Evolutionary conservation across 2,797 vertebrate species (phyloP), one percentile per base, ranked within the genome.

Genomic region (Hozukius guyotensis): DNA sequence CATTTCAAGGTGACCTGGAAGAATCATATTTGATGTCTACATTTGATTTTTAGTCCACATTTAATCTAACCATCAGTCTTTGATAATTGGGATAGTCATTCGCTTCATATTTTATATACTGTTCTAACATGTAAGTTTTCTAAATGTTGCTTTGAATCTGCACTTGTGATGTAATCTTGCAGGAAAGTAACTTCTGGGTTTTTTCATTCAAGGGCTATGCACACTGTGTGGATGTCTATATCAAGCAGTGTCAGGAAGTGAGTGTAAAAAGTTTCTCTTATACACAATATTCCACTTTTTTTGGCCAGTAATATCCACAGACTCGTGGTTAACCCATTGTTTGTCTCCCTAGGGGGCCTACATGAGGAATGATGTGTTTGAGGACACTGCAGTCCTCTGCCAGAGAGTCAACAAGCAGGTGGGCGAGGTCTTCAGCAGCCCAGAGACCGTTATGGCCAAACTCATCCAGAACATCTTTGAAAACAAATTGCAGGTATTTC

Each of bases 241-340:
- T 99, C 94, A 99, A 99, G 90, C 99, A 99, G 88, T 99, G 98
- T 94, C 99, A 99, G 93, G 99, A 99, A 95, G 99, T 99, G 95
- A 96, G 94, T 85, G 22, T 63, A 18, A 36, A 46, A 56, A 10
- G 7, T 42, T 80, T 29, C 8, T 52, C 24, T 66, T 53, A 22
- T 32, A 20, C 11, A 22, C 55, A 24, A 68, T 72, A 55, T 20
- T 53, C 16, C 2, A 53, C 4, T 42, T 64, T 9, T 71, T 16
- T 27, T 6, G 2, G 2, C 4, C 20, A 18, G n/a, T 68, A 14
- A 25, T 42, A 52, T 76, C 27, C 53, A 53, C 31, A 65, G 57
- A 73, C 16, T 69, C 8, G 11, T 8, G 10, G 20, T 82, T 68
- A 56, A 84, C 8, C 22, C 4, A 49, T 84, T 87, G n/a, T 75